These are phyloP conservation scores for Prunella himalayana DNA, from an alignment of 2,113 vertebrate genomes.

Conservation along the genomic window DNA sequence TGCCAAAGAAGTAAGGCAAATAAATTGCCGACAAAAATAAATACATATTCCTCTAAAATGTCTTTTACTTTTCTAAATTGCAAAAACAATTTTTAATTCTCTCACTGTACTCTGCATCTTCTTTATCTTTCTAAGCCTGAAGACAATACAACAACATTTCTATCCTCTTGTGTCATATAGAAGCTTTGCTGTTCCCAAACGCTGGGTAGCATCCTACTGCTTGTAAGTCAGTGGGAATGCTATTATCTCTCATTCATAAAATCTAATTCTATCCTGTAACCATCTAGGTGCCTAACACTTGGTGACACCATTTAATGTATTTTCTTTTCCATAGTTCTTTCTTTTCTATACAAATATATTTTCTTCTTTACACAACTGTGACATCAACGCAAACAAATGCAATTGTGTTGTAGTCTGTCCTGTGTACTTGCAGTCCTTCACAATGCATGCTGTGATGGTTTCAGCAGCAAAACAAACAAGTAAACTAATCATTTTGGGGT, in stretches of 20 bases:
- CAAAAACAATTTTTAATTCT: background rate
- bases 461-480: background rate
- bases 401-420: background rate
- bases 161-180: background rate
- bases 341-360: background rate
- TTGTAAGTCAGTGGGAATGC: fast-evolving
- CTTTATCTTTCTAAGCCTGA: background rate
- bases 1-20: background rate
- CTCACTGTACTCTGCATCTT: fast-evolving
- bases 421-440: background rate
- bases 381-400: background rate
- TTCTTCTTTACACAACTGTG: background rate
- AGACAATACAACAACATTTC: background rate
- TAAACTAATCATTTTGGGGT: background rate
- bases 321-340: background rate
- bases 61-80: background rate
- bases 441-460: background rate
- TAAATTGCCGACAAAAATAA: background rate
- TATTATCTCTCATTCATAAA: background rate
- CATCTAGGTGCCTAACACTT: background rate
- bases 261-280: background rate
- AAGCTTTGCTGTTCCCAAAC: background rate
- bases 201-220: background rate
- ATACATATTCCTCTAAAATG: background rate
- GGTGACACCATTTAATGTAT: background rate